A percentile compares a stretch with the other conserved stretches of the same genome.
phyloP scores from a whole-genome alignment of 2,113 vertebrate species.

The Sinocyclocheilus grahami region DNA sequence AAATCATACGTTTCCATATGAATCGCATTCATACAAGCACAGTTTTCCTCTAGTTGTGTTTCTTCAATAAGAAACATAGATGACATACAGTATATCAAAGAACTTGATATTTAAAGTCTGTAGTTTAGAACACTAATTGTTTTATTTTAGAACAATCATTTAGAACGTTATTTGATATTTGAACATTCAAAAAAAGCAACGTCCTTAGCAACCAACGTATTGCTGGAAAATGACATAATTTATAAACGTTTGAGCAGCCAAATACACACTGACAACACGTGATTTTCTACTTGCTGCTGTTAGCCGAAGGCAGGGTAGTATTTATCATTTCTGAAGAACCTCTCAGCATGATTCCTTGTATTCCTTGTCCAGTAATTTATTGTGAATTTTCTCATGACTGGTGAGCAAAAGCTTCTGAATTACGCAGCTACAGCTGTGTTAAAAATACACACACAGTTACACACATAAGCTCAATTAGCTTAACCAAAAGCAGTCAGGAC shows the following conservation, averaged over 20 bases:
- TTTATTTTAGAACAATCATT: background rate
- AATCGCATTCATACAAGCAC: background rate
- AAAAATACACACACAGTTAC: background rate
- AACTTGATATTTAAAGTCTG: background rate
- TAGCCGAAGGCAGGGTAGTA: background rate
- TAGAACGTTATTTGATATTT: background rate
- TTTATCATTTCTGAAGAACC: background rate
- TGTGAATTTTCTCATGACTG: background rate
- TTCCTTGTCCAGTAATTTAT: background rate
- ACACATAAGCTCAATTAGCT: conserved; percentile 11
- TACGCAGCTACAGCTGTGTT: background rate
- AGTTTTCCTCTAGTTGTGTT: too few relatives aligned
- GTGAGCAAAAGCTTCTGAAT: background rate
- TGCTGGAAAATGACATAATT: background rate
- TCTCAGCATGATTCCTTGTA: background rate
- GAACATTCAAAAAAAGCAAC: background rate
- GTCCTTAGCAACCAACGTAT: background rate
- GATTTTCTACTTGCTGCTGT: background rate
- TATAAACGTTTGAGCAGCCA: background rate
- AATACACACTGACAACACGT: background rate
- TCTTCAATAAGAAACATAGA: too few relatives aligned
- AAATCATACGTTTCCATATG: background rate
- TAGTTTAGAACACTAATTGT: background rate
- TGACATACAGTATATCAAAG: background rate
- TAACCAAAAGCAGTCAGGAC: conserved; percentile 9